phyloP scores from a whole-genome alignment of 2,797 vertebrate genomes.

The Gymnoscopelus microlampas region DNA sequence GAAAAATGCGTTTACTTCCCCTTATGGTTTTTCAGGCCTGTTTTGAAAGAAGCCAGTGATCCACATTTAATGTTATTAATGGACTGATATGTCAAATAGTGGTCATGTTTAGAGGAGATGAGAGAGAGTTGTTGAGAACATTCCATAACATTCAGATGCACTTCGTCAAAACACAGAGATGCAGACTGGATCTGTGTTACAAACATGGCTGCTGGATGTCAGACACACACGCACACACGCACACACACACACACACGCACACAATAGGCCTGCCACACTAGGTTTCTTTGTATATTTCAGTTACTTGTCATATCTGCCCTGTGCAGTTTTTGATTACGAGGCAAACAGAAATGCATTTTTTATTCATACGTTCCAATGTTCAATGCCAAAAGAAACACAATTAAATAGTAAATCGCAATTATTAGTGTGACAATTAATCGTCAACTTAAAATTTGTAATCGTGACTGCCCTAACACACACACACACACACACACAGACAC shows the following conservation, averaged over 20 bases:
- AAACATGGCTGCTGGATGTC: constrained; percentile 33
- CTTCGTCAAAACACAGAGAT: constrained; percentile 39
- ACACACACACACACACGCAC: not conserved
- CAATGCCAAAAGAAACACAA: not conserved
- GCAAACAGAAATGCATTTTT: no score
- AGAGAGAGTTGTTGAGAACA: constrained; percentile 36
- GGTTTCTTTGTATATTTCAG: no score
- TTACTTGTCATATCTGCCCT: no score
- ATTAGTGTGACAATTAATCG: no score
- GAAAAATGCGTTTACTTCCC: no score
- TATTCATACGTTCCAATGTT: not conserved
- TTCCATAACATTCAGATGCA: constrained; percentile 46
- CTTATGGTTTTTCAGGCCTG: no score
- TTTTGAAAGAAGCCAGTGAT: no score
- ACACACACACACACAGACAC: no score
- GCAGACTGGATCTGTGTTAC: constrained; percentile 24
- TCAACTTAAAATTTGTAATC: no score
- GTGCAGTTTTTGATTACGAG: no score
- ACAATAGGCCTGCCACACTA: not conserved
- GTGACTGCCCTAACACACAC: no score
- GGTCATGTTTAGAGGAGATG: constrained; percentile 30
- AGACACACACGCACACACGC: constrained; percentile 6
- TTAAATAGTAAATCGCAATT: no score
- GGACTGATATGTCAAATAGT: constrained; percentile 63
- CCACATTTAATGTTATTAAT: constrained; percentile 43